Evolutionary conservation across 2,888 invertebrate genomes (phyloP).

Genomic region (Hyalella azteca): DNA sequence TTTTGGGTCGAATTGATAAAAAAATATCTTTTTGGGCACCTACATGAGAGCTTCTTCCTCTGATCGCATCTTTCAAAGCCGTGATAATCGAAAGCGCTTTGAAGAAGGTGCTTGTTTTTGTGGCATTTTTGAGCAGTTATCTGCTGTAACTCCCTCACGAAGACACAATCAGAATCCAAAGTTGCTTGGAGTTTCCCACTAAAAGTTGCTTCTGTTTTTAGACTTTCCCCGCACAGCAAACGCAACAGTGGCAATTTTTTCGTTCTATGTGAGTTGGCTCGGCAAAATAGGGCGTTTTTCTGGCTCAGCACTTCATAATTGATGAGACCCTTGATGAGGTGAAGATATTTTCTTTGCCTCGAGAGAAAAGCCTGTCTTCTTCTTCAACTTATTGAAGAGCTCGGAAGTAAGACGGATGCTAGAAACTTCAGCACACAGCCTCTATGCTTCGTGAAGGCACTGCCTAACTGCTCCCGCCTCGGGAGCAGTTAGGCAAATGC

Average conservation of each 20-base stretch:
- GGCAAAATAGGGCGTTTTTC: slow-evolving; percentile 27
- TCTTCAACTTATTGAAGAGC: background rate
- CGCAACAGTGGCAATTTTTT: slow-evolving; percentile 4
- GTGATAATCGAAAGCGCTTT: slow-evolving; percentile 26
- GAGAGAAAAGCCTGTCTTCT: background rate
- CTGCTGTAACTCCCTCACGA: slow-evolving; percentile 21
- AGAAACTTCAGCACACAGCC: background rate
- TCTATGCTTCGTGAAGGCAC: too few species aligned
- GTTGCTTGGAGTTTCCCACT: slow-evolving; percentile 7
- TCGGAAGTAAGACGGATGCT: background rate
- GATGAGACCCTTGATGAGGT: slow-evolving; percentile 34
- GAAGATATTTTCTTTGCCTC: slow-evolving; percentile 14
- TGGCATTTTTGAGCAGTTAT: background rate
- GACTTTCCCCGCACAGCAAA: background rate
- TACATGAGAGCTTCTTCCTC: background rate
- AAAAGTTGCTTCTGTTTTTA: background rate
- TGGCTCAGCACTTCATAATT: slow-evolving; percentile 25
- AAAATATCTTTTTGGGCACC: too few species aligned
- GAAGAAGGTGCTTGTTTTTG: slow-evolving; percentile 20
- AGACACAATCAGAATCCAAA: slow-evolving; percentile 36
- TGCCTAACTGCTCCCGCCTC: background rate
- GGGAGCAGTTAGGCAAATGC: background rate
- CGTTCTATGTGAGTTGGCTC: background rate
- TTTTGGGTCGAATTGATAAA: too few species aligned
- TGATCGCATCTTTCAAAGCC: slow-evolving; percentile 28